A percentile compares a stretch with the other conserved stretches of the same genome.
phyloP scores from a whole-genome alignment of 2,888 invertebrate genomes.

The Thymelicus acteon region DNA sequence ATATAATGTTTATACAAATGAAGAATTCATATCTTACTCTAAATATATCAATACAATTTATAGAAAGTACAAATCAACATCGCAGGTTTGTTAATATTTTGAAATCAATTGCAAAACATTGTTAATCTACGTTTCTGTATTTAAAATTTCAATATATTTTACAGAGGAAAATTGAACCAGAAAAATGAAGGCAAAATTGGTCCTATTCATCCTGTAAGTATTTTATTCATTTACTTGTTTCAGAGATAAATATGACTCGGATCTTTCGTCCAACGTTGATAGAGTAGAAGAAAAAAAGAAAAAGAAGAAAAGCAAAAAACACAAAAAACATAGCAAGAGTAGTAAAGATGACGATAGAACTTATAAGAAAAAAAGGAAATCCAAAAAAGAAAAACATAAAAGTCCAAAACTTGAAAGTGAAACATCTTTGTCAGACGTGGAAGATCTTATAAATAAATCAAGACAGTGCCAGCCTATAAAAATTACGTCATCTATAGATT shows the following conservation, averaged over 20 bases:
- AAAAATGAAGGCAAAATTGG: constrained; percentile 44
- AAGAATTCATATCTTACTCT: constrained; percentile 48
- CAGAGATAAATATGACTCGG: constrained; percentile 53
- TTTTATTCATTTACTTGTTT: constrained; percentile 50
- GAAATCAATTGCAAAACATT: neutral
- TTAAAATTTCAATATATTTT: constrained; percentile 28
- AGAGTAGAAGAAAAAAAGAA: constrained; percentile 66
- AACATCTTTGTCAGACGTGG: constrained; percentile 71
- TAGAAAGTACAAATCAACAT: constrained; percentile 42
- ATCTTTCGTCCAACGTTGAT: constrained; percentile 56
- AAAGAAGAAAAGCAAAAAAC: constrained; percentile 84
- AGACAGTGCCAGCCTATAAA: constrained; percentile 57
- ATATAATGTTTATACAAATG: constrained; percentile 41
- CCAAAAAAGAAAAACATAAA: constrained; percentile 84
- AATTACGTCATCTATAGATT: constrained; percentile 49
- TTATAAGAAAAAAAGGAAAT: constrained; percentile 83
- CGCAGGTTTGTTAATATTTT: constrained; percentile 44
- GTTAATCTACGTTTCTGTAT: neutral
- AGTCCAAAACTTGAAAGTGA: constrained; percentile 70
- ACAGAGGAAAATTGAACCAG: constrained; percentile 48
- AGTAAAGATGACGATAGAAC: constrained; percentile 76
- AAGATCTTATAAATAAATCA: constrained; percentile 71
- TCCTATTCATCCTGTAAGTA: constrained; percentile 58
- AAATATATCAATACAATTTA: constrained; percentile 53
- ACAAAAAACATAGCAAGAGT: constrained; percentile 89